Evolutionary conservation across 2,797 vertebrate genomes (phyloP), one percentile per base, ranked within the genome.

Genomic region (Podarcis lilfordi): DNA sequence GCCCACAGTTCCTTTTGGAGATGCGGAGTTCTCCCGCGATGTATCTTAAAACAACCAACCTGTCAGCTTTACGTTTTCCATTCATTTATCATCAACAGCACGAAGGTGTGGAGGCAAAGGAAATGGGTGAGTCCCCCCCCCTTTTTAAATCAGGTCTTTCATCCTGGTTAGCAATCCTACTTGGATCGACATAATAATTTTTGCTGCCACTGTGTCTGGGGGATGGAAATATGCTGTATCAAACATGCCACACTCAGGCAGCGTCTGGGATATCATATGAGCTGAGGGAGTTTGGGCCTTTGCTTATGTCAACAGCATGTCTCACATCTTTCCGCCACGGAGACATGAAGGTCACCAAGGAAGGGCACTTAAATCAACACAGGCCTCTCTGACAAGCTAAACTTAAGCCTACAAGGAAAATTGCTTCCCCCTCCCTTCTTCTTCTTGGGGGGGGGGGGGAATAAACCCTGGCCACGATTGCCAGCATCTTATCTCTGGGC

Each of bases 301-400:
- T 29, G 23, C 84, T 90, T 94, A 37, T 91, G 89, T 96, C 94
- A 96, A 94, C 64, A 94, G 86, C 84, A 90, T 88, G 71, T 93
- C 91, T 94, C 92, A 84, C 93, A 92, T 91, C 92, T 93, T 91
- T 50, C 82, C 85, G 87, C 89, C 87, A 86, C 2, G 23, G 75
- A 66, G 87, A 94, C 85, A 89, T 92, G 88, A 95, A 94, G 90
- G 90, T 95, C 89, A 77, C 86, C 10, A 71, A 95, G 68, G 79
- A 95, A 92, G 91, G 86, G 64, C 83, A 80, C 78, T 92, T 89
- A 92, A 94, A 91, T 91, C 87, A 84, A 94, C 71, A 91, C 13
- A 88, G 82, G 84, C 10, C 23, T 55, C 93, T n/a, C 64, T 76
- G 89, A 93, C 84, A 93, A 82, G 79, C 23, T 68, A 66, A 86